Percentiles rank a stretch among this genome's conserved stretches.
phyloP scores from a whole-genome alignment of 2,888 invertebrate genomes.

The Cryptocephalus moraei region DNA sequence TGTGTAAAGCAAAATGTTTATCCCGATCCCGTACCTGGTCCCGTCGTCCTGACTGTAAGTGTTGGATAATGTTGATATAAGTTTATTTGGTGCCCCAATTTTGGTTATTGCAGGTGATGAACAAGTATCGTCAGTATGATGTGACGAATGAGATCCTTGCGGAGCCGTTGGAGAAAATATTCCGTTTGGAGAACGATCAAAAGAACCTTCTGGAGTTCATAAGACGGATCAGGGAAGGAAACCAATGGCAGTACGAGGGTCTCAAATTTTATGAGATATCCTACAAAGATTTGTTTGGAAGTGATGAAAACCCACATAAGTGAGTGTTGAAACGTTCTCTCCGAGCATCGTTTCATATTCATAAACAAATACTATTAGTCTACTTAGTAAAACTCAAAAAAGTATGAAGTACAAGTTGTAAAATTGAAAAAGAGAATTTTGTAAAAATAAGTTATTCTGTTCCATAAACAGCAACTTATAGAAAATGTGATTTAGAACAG shows the following conservation, averaged over 20 bases:
- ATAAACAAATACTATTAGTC: too few relatives aligned
- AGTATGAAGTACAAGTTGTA: too few relatives aligned
- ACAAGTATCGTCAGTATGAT: slow-evolving; percentile 30
- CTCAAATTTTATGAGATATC: slow-evolving; percentile 39
- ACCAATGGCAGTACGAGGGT: slow-evolving; percentile 35
- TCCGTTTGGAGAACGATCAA: slow-evolving; percentile 32
- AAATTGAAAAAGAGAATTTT: too few relatives aligned
- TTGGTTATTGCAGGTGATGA: slow-evolving; percentile 26
- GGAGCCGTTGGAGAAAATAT: slow-evolving; percentile 30
- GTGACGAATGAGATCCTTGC: slow-evolving; percentile 25
- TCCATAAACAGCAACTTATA: too few relatives aligned
- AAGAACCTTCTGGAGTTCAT: slow-evolving; percentile 39
- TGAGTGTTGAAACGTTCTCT: not conserved
- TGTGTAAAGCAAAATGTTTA: too few relatives aligned
- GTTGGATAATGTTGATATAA: too few relatives aligned
- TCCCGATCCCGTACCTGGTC: slow-evolving; percentile 18
- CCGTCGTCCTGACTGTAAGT: slow-evolving; percentile 2
- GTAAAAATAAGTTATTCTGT: too few relatives aligned
- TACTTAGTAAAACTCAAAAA: too few relatives aligned
- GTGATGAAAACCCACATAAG: slow-evolving; percentile 3
- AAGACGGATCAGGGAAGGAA: slow-evolving; percentile 34
- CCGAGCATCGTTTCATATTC: too few relatives aligned
- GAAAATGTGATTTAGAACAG: too few relatives aligned
- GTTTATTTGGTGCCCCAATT: too few relatives aligned
- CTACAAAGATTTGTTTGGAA: slow-evolving; percentile 31